A percentile compares a stretch with the other conserved stretches of the same genome.
These are phyloP conservation scores for Calliopum simillimum DNA, from an alignment of 2,888 invertebrate species.

Conservation along the genomic window DNA sequence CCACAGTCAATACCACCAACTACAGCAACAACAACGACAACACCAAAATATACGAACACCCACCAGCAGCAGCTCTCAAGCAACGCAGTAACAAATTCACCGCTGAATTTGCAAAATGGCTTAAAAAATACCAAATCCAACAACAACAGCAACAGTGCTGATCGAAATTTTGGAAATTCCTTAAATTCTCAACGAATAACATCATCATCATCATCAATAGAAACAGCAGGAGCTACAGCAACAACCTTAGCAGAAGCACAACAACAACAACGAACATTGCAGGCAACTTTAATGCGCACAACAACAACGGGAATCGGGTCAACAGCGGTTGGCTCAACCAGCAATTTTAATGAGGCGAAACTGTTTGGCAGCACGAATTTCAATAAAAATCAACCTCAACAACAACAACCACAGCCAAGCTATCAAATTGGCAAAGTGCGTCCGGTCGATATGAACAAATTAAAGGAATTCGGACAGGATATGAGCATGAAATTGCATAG, in stretches of 20 bases:
- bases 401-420: neutral
- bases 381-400: neutral
- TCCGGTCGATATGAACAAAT: constrained; percentile 45
- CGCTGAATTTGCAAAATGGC: constrained; percentile 4
- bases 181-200: constrained; percentile 17
- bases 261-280: neutral
- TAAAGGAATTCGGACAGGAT: constrained; percentile 41
- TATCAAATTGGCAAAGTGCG: constrained; percentile 43
- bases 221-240: neutral
- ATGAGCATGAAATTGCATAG: constrained; percentile 25
- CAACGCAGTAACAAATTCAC: constrained; percentile 3
- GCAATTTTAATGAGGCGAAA: too few relatives aligned
- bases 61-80: neutral
- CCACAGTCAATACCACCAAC: neutral
- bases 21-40: constrained; percentile 16
- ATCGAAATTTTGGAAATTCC: constrained; percentile 8
- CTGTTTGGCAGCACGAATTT: too few relatives aligned
- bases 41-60: neutral
- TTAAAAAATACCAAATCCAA: neutral
- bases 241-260: neutral
- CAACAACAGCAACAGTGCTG: neutral
- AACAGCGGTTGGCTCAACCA: too few relatives aligned
- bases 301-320: neutral
- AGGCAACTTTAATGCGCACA: neutral
- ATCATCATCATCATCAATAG: constrained; percentile 12